Evolutionary conservation across 2,888 invertebrate species (phyloP).

Genomic region (Cosmia trapezina): DNA sequence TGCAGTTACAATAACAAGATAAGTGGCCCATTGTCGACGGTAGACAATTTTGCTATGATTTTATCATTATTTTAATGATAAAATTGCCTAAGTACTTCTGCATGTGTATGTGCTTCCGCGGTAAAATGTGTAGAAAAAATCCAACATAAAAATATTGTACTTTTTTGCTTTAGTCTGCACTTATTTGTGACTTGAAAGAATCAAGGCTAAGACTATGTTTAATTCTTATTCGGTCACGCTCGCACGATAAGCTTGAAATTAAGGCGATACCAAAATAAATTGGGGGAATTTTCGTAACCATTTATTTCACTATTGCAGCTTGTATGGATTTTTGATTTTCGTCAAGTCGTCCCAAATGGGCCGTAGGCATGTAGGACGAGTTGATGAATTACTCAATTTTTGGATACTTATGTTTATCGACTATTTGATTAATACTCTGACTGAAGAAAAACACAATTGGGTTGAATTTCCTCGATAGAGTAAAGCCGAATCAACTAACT

Average conservation of each 20-base stretch:
- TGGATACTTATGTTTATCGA: too few relatives aligned
- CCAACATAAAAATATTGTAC: not conserved
- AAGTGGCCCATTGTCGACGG: constrained; percentile 52
- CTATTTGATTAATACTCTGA: too few relatives aligned
- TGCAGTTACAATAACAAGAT: constrained; percentile 54
- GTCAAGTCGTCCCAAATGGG: too few relatives aligned
- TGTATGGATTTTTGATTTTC: too few relatives aligned
- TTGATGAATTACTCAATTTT: too few relatives aligned
- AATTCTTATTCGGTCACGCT: not conserved
- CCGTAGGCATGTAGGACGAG: too few relatives aligned
- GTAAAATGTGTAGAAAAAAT: constrained; percentile 15
- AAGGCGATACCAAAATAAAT: too few relatives aligned
- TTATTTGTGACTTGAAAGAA: constrained; percentile 1
- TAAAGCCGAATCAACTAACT: too few relatives aligned
- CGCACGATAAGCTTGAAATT: not conserved
- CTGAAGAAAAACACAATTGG: too few relatives aligned
- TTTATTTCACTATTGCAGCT: too few relatives aligned
- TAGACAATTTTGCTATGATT: constrained; percentile 51
- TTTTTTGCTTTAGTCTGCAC: constrained; percentile 12
- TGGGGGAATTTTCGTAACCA: too few relatives aligned
- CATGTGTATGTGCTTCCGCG: constrained; percentile 23
- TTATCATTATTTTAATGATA: constrained; percentile 64
- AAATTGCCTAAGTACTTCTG: constrained; percentile 35
- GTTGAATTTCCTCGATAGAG: too few relatives aligned
- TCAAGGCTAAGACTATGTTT: constrained; percentile 14